phyloP scores from a whole-genome alignment of 2,888 invertebrate species.

The Mylabris sibirica region DNA sequence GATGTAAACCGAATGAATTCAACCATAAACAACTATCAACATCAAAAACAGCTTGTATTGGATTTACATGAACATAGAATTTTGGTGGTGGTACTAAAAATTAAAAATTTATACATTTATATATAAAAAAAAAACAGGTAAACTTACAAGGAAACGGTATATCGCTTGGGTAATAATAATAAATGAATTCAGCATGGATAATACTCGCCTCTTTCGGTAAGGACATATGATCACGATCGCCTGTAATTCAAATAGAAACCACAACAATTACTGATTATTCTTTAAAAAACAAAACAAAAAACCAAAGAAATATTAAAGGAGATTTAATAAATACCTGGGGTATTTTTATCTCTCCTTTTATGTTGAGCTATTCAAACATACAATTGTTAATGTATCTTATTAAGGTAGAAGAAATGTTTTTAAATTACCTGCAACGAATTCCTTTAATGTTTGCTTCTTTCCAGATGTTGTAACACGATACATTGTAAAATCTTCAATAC shows the following conservation, averaged over 20 bases:
- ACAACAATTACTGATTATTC: conserved; percentile 32
- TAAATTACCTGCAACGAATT: conserved; percentile 75
- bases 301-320: conserved; percentile 14
- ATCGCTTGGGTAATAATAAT: conserved; percentile 95
- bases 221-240: conserved; percentile 79
- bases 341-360: conserved; percentile 64
- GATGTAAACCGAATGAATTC: conserved; percentile 89
- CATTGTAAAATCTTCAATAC: conserved; percentile 91
- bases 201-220: conserved; percentile 91
- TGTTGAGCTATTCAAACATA: conserved; percentile 62
- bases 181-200: conserved; percentile 94
- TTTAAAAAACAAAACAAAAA: conserved; percentile 7
- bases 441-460: conserved; percentile 78
- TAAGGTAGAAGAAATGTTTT: neutral
- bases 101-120: conserved; percentile 29
- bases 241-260: conserved; percentile 56
- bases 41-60: conserved; percentile 88
- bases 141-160: conserved; percentile 84
- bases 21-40: conserved; percentile 90
- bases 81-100: conserved; percentile 91
- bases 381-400: conserved; percentile 36
- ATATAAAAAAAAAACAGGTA: neutral
- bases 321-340: conserved; percentile 48
- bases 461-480: conserved; percentile 83
- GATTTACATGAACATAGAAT: conserved; percentile 90